Conservation (phyloP, 2,113 vertebrate species). For the Tinamus guttatus region DNA sequence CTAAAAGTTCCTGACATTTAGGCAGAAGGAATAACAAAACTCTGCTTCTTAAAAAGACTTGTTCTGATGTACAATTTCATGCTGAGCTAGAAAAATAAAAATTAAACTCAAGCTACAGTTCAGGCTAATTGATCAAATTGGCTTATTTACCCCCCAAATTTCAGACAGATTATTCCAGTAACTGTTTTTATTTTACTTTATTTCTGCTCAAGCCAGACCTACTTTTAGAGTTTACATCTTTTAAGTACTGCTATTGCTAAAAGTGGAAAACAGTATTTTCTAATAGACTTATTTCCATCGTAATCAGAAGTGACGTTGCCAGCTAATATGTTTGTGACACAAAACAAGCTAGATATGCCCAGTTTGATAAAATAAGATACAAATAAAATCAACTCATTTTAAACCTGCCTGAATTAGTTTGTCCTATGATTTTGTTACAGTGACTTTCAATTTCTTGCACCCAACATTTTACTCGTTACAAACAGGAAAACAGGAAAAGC, state of each 20-base stretch:
- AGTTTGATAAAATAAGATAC: background rate
- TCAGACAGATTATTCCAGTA: background rate
- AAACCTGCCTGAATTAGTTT: background rate
- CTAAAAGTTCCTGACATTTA: background rate
- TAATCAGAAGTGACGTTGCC: background rate
- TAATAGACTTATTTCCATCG: background rate
- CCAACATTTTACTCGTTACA: background rate
- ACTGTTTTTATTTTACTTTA: background rate
- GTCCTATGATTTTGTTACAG: background rate
- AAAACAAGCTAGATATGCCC: background rate
- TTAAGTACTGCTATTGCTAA: background rate
- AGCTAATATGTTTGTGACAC: background rate
- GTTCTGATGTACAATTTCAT: background rate
- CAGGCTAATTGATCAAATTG: background rate
- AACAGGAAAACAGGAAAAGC: background rate
- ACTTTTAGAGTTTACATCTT: background rate
- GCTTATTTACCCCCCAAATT: background rate
- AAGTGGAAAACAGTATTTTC: background rate
- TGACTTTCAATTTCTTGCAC: background rate
- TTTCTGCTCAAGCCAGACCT: background rate
- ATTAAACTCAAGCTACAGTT: background rate
- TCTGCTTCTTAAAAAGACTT: background rate
- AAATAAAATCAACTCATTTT: background rate
- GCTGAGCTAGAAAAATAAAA: background rate
- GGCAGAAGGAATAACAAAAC: background rate